Evolutionary conservation across 2,888 invertebrate species (phyloP), one percentile per base, ranked within the genome.

Genomic region (Blastobasis adustella): DNA sequence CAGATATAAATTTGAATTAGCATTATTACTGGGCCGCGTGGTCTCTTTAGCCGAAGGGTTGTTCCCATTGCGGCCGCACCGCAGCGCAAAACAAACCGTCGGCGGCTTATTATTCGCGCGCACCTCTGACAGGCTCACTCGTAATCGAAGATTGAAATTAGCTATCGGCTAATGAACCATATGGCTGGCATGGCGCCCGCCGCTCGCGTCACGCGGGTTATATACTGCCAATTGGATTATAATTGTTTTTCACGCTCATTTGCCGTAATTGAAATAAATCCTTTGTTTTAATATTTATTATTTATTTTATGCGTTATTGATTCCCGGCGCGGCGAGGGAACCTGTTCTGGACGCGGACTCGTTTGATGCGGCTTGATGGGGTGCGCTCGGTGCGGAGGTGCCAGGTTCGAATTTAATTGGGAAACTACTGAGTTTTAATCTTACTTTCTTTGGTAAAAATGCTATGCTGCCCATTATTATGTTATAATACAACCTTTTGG

Each of bases 221-320:
- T 69, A 63, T 73, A 73, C 73, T 68, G 71, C 73, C 76, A 76
- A 78, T 79, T 71, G 73, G 71, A 74, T 80, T 77, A 73, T 86
- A 86, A 86, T 86, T 85, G 82, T 82, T 82, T 85, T 85, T 83
- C 85, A 86, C 83, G 85, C 80, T 82, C 76, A 82, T 84, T 81
- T 79, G 61, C 66, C 62, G 67, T 77, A 78, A 83, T 86, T 83
- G 81, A 76, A 77, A 82, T 82, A 80, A 82, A 83, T 84, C 79
- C 73, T 73, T 73, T 74, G 72, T 76, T 76, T 23, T 73, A 66
- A 70, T 73, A 69, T 78, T 77, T 76, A 73, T 71, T 78, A 69
- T 75, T 76, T 72, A 73, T 71, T 68, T 73, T 64, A 60, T 63
- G 64, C 58, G 61, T 68, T 65, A 63, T 62, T 63, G 59, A 58